phyloP scores from a whole-genome alignment of 2,113 vertebrate genomes.

The Percina caprodes region DNA sequence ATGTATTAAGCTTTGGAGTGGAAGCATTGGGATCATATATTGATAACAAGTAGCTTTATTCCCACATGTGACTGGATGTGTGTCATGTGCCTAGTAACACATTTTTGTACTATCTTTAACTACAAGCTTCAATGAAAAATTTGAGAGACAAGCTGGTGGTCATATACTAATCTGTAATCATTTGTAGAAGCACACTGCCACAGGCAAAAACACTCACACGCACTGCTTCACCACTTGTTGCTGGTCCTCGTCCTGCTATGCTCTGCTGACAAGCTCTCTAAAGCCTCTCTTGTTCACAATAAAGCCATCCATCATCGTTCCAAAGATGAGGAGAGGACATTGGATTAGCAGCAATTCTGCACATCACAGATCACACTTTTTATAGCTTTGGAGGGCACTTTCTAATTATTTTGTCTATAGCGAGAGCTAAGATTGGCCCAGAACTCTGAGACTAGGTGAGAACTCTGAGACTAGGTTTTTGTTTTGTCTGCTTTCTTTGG shows the following conservation, averaged over 20 bases:
- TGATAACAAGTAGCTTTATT: conserved; percentile 14
- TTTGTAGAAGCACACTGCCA: background rate
- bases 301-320: conserved; percentile 22
- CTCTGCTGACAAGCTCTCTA: conserved; percentile 20
- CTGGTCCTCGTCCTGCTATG: background rate
- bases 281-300: conserved; percentile 33
- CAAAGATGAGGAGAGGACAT: conserved; percentile 29
- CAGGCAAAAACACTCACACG: background rate
- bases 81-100: conserved; percentile 22
- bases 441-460: background rate
- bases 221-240: conserved; percentile 5
- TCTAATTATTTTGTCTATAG: conserved; percentile 3
- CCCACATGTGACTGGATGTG: background rate
- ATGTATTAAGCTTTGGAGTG: background rate
- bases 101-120: conserved; percentile 8
- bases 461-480: background rate
- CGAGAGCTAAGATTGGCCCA: background rate
- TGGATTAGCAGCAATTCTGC: conserved; percentile 16
- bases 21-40: conserved; percentile 23
- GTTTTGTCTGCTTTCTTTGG: background rate
- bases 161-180: conserved; percentile 9
- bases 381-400: conserved; percentile 14
- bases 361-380: conserved; percentile 1
- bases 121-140: background rate
- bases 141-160: background rate